Base-by-base conservation (phyloP, 37 sponge, comb jelly and placozoan genomes). In the Ianthella basta region DNA sequence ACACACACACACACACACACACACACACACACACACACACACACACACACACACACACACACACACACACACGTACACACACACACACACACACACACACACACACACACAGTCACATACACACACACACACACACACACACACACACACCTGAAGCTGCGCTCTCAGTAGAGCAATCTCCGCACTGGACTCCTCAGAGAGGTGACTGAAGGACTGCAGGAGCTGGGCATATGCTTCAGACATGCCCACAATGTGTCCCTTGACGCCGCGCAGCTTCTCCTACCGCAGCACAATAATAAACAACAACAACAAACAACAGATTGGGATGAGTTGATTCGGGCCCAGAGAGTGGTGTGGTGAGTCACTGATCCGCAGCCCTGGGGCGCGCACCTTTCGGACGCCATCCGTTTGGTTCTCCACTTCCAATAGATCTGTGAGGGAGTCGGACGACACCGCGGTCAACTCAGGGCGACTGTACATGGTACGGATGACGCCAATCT, bases 1-100 rank as follows among this genome's bases (percentile, higher is more conserved):
- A 30, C 33, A 30, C 70, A 69, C 70, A 69, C 70, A 69, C 70
- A 32, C 50, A 24, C 55, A 56, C 27, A 80, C 57, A 54, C 57
- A 16, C 55, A 80, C 56, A 80, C 57, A 55, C 19, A 80, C 57
- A 54, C 15, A 37, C 24, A 5, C 23, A 35, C 24, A 15, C n/a
- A 61, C 27, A 61, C 27, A 25, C 25, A 61, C 27, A 25, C 50
- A 44, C 50, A 6, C 50, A 44, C 50, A 44, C 50, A 44, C 70
- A 69, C 33, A 30, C 29, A 69, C 70, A 69, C 34, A 30, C 70
- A 4, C 34, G 35, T 13, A 30, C 34, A 30, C 70, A 69, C 70
- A 69, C 34, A 69, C 70, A 69, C 33, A 30, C 63, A 61, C n/a
- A 61, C 27, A 61, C 27, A 61, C 63, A 61, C 63, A 44, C 50